Conservation (phyloP, 37 sponge, comb jelly and placozoan genomes). For the Agelas oroides region DNA sequence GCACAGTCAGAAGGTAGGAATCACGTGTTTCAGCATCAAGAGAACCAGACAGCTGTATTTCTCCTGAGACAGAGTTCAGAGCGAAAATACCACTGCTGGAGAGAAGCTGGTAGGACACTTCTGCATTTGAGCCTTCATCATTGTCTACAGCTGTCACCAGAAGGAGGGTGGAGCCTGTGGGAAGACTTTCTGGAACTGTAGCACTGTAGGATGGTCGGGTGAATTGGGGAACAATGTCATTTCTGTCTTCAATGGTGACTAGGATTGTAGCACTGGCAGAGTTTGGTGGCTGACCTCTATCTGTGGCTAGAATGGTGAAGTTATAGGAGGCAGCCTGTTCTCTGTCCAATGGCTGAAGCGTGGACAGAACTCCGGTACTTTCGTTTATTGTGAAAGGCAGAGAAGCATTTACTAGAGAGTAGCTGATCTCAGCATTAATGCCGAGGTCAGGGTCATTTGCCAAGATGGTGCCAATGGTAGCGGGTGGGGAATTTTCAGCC, state of each 20-base stretch:
- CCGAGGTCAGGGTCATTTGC: slow-evolving; percentile 71
- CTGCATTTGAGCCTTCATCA: slow-evolving; percentile 48
- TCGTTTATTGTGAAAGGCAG: slow-evolving; percentile 37
- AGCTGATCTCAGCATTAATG: slow-evolving; percentile 47
- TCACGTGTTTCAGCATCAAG: slow-evolving; percentile 23
- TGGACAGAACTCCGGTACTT: slow-evolving; percentile 50
- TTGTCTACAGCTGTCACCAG: slow-evolving; percentile 48
- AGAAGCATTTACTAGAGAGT: background rate
- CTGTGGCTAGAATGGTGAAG: slow-evolving; percentile 69
- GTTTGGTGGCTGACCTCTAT: slow-evolving; percentile 47
- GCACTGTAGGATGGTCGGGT: slow-evolving; percentile 22
- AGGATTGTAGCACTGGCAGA: slow-evolving; percentile 38
- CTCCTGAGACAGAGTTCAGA: slow-evolving; percentile 37
- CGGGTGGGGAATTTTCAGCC: slow-evolving; percentile 27
- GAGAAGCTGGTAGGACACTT: slow-evolving; percentile 16
- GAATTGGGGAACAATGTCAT: slow-evolving; percentile 80
- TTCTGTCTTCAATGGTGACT: slow-evolving; percentile 68
- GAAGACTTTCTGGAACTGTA: slow-evolving; percentile 15
- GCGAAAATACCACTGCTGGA: slow-evolving; percentile 18
- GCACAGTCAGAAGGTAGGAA: slow-evolving; percentile 34
- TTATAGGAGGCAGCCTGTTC: slow-evolving; percentile 47
- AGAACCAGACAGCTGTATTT: slow-evolving; percentile 23
- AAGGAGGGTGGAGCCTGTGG: slow-evolving; percentile 14
- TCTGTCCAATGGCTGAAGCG: slow-evolving; percentile 40
- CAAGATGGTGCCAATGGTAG: slow-evolving; percentile 16